Conservation (phyloP, 1,140 invertebrate genomes). For the Drosophila bifasciata region DNA sequence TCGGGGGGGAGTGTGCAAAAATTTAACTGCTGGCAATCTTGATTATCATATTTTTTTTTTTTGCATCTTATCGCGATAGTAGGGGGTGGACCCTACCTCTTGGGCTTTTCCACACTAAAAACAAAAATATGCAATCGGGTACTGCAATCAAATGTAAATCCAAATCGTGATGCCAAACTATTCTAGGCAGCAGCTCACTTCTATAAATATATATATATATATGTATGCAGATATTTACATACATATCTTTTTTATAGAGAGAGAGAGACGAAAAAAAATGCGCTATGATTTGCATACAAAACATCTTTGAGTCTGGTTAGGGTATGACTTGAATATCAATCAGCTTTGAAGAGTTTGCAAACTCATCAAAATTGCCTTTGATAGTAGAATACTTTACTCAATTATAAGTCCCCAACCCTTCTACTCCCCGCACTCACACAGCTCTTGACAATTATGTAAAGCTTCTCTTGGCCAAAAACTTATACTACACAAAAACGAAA, state of each 20-base stretch:
- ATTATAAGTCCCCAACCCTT: slow-evolving; percentile 7
- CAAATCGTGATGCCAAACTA: slow-evolving; percentile 53
- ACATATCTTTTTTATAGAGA: slow-evolving; percentile 36
- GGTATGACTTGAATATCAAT: slow-evolving; percentile 55
- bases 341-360: slow-evolving; percentile 45
- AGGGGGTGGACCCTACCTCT: slow-evolving; percentile 21
- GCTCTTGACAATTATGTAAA: slow-evolving; percentile 77
- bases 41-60: slow-evolving; percentile 27
- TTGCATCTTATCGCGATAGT: slow-evolving; percentile 21
- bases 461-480: slow-evolving; percentile 40
- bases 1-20: slow-evolving; percentile 31
- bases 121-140: slow-evolving; percentile 28
- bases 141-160: slow-evolving; percentile 40
- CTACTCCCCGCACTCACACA: slow-evolving; percentile 12
- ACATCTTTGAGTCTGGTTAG: slow-evolving; percentile 26
- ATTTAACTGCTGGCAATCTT: slow-evolving; percentile 9
- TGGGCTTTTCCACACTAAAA: slow-evolving; percentile 42
- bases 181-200: slow-evolving; percentile 46
- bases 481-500: slow-evolving; percentile 49
- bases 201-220: slow-evolving; percentile 13
- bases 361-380: slow-evolving; percentile 55
- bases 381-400: slow-evolving; percentile 1
- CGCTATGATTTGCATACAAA: slow-evolving; percentile 73
- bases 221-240: slow-evolving; percentile 8
- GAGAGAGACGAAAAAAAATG: too few species aligned